These are phyloP conservation scores for Prosapia bicincta DNA, from an alignment of 2,888 invertebrate genomes.

Conservation along the genomic window DNA sequence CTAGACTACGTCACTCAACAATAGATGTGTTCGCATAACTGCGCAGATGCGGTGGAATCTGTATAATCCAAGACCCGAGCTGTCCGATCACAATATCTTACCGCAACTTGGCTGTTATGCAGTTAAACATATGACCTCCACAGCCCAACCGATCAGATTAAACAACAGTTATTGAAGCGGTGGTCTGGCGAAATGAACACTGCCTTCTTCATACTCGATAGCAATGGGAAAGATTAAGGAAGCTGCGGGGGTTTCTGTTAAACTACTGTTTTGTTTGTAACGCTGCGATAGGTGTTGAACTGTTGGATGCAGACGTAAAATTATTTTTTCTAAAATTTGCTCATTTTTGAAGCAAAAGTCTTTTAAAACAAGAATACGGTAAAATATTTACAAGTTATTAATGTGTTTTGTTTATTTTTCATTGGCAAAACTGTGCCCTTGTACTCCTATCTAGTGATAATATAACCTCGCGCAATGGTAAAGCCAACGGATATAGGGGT, in stretches of 20 bases:
- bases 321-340: too few species aligned
- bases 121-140: background rate
- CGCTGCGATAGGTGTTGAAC: too few species aligned
- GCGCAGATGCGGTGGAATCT: background rate
- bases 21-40: background rate
- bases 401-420: too few species aligned
- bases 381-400: too few species aligned
- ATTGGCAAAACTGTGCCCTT: too few species aligned
- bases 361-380: too few species aligned
- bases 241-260: background rate
- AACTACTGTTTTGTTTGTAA: background rate
- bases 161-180: background rate
- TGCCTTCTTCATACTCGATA: background rate
- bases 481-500: too few species aligned
- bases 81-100: background rate
- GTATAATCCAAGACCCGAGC: background rate
- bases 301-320: too few species aligned
- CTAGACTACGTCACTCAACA: background rate
- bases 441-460: too few species aligned
- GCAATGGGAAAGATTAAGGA: background rate
- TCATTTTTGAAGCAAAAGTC: too few species aligned
- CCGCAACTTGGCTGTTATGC: background rate
- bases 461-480: too few species aligned
- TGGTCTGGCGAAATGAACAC: background rate
- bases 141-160: background rate